A percentile compares a stretch with the other conserved stretches of the same genome.
Conservation (phyloP, 2,113 vertebrate species). For the Semnornis frantzii region DNA sequence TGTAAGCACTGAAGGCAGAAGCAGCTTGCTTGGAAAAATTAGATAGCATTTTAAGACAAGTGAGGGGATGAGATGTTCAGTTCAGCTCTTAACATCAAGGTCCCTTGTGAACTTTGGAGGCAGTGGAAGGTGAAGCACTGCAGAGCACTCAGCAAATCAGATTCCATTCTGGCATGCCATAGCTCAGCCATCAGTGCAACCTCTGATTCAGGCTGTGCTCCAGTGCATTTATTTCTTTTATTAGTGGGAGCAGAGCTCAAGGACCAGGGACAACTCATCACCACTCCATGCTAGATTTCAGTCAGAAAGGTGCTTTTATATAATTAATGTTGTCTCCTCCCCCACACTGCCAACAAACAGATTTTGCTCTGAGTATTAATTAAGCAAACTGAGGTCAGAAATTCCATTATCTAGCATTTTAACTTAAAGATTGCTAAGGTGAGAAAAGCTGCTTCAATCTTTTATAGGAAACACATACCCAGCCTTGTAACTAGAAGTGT, state of each 20-base stretch:
- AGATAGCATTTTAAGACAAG: not conserved
- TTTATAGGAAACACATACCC: not conserved
- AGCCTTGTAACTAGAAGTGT: not conserved
- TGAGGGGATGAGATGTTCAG: not conserved
- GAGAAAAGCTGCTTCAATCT: not conserved
- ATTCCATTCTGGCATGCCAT: not conserved
- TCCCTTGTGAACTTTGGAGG: not conserved
- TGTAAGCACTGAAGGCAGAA: not conserved
- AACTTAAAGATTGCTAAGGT: not conserved
- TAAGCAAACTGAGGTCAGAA: not conserved
- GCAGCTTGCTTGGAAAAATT: not conserved
- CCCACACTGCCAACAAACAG: not conserved
- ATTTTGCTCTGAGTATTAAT: slow-evolving; percentile 11
- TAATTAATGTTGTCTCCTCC: not conserved
- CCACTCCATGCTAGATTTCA: not conserved
- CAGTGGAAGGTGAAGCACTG: not conserved
- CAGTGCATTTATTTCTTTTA: not conserved
- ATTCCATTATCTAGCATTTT: not conserved
- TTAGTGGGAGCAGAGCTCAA: not conserved
- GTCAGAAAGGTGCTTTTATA: not conserved
- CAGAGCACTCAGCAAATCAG: not conserved
- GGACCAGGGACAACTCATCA: not conserved
- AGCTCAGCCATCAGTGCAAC: not conserved
- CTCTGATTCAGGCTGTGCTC: not conserved
- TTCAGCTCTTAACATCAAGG: not conserved